Percentiles rank a stretch among this genome's conserved stretches.
phyloP scores from a whole-genome alignment of 2,797 vertebrate genomes.

The Danio kyathit region DNA sequence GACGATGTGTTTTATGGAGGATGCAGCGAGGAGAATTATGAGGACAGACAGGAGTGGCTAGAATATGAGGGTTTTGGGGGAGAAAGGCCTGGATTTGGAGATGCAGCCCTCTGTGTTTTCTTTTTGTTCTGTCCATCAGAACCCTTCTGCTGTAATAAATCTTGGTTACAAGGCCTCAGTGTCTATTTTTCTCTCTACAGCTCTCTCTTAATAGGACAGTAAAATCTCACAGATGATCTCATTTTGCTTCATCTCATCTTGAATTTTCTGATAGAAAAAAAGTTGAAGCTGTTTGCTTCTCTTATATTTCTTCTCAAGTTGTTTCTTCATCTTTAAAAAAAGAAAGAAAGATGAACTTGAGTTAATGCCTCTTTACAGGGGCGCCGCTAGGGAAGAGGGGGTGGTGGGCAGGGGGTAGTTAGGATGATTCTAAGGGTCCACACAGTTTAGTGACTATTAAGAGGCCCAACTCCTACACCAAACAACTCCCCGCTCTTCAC shows the following conservation, averaged over 20 bases:
- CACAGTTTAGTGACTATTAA: too few species aligned
- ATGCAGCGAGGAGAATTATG: conserved; percentile 23
- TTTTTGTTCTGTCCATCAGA: conserved; percentile 31
- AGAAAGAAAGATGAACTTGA: neutral
- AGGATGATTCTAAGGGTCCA: too few species aligned
- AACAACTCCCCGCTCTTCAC: too few species aligned
- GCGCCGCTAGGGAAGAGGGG: too few species aligned
- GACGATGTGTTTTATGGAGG: conserved; percentile 39
- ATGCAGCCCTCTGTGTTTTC: conserved; percentile 1
- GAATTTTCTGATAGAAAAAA: neutral
- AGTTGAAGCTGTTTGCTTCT: neutral
- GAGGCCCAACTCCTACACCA: too few species aligned
- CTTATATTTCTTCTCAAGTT: neutral
- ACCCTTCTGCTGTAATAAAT: conserved; percentile 21
- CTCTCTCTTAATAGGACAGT: neutral
- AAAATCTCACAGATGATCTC: conserved; percentile 7
- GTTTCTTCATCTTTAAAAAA: too few species aligned
- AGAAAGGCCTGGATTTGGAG: conserved; percentile 6
- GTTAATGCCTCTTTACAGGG: neutral
- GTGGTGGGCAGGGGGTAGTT: too few species aligned
- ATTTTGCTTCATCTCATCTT: neutral
- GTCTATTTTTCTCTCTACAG: neutral
- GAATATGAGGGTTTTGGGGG: conserved; percentile 9
- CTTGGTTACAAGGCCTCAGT: neutral
- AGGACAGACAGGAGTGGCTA: conserved; percentile 4